Evolutionary conservation across 2,113 vertebrate species (phyloP), one percentile per base, ranked within the genome.

Genomic region (Podarcis raffonei): DNA sequence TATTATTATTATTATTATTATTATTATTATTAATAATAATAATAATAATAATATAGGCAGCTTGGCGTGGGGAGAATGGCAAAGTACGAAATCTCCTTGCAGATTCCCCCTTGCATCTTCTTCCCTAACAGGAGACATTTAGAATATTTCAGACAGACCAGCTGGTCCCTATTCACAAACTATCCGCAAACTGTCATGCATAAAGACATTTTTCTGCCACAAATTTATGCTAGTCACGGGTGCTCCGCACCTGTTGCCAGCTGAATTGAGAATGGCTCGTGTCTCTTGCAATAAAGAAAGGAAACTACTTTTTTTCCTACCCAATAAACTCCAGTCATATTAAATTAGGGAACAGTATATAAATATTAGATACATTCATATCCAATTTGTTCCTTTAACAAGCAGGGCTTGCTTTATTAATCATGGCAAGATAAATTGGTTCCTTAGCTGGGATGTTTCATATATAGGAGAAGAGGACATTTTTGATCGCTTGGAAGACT

Each of bases 251-350:
- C 1, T 81, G 59, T 92, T 91, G 92, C 84, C 91, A 90, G 89
- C 78, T 62, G 20, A 90, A 83, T 48, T 42, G 32, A 84, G 83
- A 93, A n/a, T 39, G 65, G 53, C 87, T 94, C 91, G 42, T 23
- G 62, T 92, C 84, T 91, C 88, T 91, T 92, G 79, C 77, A 71
- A 62, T 30, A 0, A 12, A 92, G 65, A 78, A 87, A 69, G 9
- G 79, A 65, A 83, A 72, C 27, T 77, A n/a, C 39, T 57, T 89
- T 69, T 85, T 92, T 89, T 91, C 88, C 88, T 90, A 91, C 57
- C 72, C 68, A 74, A 89, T 94, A 83, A 92, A 79, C 39, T 48
- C 89, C 37, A 87, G 37, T 92, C 89, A 92, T 90, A 85, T 91
- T 81, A 84, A 92, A 94, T 85, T 90, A 88, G 89, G 80, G 75